These are phyloP conservation scores for Ceraclea dissimilis DNA, from an alignment of 2,888 invertebrate genomes.

Conservation along the genomic window DNA sequence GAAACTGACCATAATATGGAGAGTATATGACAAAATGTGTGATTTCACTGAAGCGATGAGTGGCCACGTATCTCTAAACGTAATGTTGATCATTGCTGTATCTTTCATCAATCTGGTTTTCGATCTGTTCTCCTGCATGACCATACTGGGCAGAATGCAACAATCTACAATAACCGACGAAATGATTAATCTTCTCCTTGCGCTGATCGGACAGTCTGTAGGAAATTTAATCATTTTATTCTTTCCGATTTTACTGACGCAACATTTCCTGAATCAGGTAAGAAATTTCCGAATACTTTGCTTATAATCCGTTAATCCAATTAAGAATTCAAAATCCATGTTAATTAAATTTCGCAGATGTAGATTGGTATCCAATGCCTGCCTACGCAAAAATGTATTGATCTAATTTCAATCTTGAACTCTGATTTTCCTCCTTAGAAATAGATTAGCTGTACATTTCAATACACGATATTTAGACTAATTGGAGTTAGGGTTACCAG, in stretches of 20 bases:
- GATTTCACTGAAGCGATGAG: constrained; percentile 3
- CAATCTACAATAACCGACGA: neutral
- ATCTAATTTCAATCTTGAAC: no score
- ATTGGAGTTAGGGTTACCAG: no score
- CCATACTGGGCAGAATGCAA: neutral
- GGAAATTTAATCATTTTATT: neutral
- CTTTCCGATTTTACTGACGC: neutral
- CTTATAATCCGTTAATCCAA: no score
- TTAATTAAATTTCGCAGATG: no score
- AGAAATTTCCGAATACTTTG: no score
- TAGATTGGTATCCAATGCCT: no score
- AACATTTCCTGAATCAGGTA: neutral
- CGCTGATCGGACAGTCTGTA: neutral
- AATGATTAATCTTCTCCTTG: neutral
- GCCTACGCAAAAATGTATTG: no score
- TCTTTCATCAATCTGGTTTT: constrained; percentile 10
- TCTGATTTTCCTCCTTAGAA: no score
- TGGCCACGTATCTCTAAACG: constrained; percentile 2
- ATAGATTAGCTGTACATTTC: no score
- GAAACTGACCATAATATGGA: constrained; percentile 4
- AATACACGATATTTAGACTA: no score
- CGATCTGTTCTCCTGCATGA: constrained; percentile 11
- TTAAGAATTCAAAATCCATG: no score
- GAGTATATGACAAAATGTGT: constrained; percentile 12
- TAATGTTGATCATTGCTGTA: neutral